These are phyloP conservation scores for Echinarachnius parma DNA, from an alignment of 53 echinoderm and acorn worm species.

Conservation along the genomic window DNA sequence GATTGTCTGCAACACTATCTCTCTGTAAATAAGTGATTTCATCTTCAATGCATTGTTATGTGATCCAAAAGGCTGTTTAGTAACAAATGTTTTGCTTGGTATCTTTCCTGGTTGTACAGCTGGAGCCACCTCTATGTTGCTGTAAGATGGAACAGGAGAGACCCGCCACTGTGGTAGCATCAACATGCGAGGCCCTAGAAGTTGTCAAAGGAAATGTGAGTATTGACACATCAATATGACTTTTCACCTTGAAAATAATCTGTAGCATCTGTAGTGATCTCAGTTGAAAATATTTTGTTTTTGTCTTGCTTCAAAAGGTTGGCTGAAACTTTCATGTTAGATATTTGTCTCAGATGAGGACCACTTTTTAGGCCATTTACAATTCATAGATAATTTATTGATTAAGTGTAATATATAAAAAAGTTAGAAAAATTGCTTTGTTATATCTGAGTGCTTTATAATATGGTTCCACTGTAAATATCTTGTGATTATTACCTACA, in stretches of 20 bases:
- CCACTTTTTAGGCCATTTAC: too few relatives aligned
- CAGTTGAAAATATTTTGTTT: too few relatives aligned
- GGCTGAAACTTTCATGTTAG: too few relatives aligned
- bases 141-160: constrained; percentile 82
- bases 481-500: background rate
- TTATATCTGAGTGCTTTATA: background rate
- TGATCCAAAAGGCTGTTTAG: too few relatives aligned
- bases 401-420: background rate
- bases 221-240: background rate
- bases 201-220: constrained; percentile 82
- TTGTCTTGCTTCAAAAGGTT: too few relatives aligned
- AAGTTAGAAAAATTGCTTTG: background rate
- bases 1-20: too few relatives aligned
- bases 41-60: too few relatives aligned
- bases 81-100: too few relatives aligned
- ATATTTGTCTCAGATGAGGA: too few relatives aligned
- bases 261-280: too few relatives aligned
- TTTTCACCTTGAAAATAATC: background rate
- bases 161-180: constrained; percentile 63
- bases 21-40: too few relatives aligned
- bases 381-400: too few relatives aligned
- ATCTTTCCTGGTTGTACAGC: constrained; percentile 53
- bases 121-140: constrained; percentile 83
- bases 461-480: background rate
- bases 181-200: constrained; percentile 80